Evolutionary conservation across 2,888 invertebrate genomes (phyloP), one percentile per base, ranked within the genome.

Genomic region (Tricholauxania praeusta): DNA sequence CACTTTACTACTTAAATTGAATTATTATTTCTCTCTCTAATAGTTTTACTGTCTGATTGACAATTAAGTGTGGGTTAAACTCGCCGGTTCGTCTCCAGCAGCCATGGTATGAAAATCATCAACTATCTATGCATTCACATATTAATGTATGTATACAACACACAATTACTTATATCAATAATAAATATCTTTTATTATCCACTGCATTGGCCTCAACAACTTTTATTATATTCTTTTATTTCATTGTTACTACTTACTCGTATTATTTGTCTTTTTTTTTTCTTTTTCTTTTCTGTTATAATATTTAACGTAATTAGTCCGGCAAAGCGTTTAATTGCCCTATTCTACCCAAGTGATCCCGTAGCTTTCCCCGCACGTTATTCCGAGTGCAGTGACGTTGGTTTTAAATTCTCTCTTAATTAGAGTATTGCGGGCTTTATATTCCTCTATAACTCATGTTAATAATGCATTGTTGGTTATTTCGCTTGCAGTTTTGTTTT

Each of bases 291-390:
- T 55, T 6, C 63, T 63, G 63, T 69, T 69, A 12, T 32, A 17
- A 14, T 63, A 63, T 48, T 52, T 53, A 70, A 63, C 52, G 63
- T n/a, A 63, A 70, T 70, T 53, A 70, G 55, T 15, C 17, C 10
- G 51, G 19, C 53, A 70, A 70, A 47, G 39, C 52, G 51, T 52
- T 63, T 62, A 53, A 70, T 70, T 70, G 63, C 19, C 53, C 51
- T 48, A 48, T 22, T 39, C 39, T 39, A 39, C 48, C 15, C 66
- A 60, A 60, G 60, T 69, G 49, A 60, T 51, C 60, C 52, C 52
- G 62, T 48, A 32, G 60, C 52, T 64, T 17, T 19, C 22, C 15
- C 51, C 64, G 22, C 51, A n/a, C 49, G 39, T 64, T 64, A 48
- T 51, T 47, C 62, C 22, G 39, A 39, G 39, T 39, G 39, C 39